Base-by-base conservation (phyloP, 2,888 invertebrate species). In the Deilephila elpenor region DNA sequence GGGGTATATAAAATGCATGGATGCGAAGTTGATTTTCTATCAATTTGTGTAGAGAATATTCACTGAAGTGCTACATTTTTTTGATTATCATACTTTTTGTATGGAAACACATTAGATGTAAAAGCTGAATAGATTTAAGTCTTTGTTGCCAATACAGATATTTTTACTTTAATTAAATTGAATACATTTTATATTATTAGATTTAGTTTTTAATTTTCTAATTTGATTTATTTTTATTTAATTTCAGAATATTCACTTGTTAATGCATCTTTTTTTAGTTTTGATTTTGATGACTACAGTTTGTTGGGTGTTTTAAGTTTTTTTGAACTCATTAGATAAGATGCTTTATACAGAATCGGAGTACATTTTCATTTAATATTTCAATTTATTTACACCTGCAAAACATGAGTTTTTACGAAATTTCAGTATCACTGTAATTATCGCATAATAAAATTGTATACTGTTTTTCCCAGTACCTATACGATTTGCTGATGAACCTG, bases 401-500 rank as follows among this genome's bases (percentile, higher is more conserved):
- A 56, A 56, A 56, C n/a, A 0, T 53, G 1, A 4, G 5, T 19
- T 17, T 19, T 19, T 14, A 44, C 19, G 0, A 19, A 3, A 19
- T 44, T 44, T 44, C 11, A 44, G 11, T 1, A 14, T 44, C 4
- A 19, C 56, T 56, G 7, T 53, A 56, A 6, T 1, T 6, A 0
- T n/a, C 7, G 5, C 19, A 0, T 56, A 56, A 25, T 25, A n/a
- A 29, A 56, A 20, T 37, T 17, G 59, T 61, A n/a, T 61, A 72
- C 61, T 56, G 70, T 76, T 75, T 76, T 84, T 96, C 96, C 20
- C 95, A 98, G 98, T 98, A 98, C 86, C 94, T 99, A 73, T 99
- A 99, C 87, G 99, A 99, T 89, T 95, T 99, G 70, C 94, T 99
- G 79, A 97, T 99, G 97, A 99, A 99, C 87, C 95, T 98, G 80